Evolutionary conservation across 2,888 invertebrate species (phyloP).

Genomic region (Oxycera nigricornis): DNA sequence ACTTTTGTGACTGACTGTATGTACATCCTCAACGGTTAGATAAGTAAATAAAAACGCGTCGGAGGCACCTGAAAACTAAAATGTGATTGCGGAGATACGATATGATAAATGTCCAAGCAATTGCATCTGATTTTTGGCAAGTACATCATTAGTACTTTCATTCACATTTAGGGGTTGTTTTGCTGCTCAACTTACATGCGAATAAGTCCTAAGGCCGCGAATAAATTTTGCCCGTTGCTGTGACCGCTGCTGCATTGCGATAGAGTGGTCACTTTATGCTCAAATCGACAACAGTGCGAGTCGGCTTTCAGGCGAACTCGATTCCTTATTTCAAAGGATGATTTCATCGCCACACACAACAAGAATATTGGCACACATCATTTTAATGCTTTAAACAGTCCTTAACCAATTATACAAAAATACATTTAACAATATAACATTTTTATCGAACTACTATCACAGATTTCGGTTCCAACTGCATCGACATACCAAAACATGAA

Average conservation of each 20-base stretch:
- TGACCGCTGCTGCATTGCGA: neutral
- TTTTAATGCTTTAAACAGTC: neutral
- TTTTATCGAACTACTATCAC: neutral
- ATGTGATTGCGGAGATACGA: too few species aligned
- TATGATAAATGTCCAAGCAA: too few species aligned
- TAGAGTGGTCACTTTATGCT: neutral
- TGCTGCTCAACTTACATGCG: neutral
- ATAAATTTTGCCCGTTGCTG: neutral
- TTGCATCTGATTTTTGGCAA: too few species aligned
- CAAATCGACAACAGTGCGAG: neutral
- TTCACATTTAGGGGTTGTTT: too few species aligned
- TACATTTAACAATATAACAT: neutral
- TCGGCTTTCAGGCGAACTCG: neutral
- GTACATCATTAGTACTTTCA: too few species aligned
- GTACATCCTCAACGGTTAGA: too few species aligned
- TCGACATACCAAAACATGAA: conserved; percentile 10
- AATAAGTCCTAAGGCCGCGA: neutral
- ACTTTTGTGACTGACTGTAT: too few species aligned
- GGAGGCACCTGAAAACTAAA: too few species aligned
- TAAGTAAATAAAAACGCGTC: too few species aligned
- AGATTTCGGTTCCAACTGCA: neutral
- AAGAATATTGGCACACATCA: too few species aligned
- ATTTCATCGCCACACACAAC: too few species aligned
- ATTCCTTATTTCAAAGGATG: too few species aligned
- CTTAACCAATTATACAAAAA: neutral